Evolutionary conservation across 2,888 invertebrate species (phyloP).

Genomic region (Orthonevra nobilis): DNA sequence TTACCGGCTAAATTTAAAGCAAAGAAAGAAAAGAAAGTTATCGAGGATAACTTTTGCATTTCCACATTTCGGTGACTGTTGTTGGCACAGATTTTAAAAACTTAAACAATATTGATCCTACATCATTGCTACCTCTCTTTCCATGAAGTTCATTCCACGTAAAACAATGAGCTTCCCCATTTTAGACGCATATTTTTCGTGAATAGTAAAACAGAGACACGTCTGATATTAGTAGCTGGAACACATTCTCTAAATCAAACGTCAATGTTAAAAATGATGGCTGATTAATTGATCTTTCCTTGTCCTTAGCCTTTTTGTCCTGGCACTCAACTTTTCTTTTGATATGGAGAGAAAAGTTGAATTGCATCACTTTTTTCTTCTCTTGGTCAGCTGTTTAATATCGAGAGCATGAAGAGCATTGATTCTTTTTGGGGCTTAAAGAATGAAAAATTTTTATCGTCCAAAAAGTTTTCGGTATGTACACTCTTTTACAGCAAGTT

Average conservation of each 20-base stretch:
- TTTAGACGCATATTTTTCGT: conserved; percentile 12
- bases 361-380: conserved; percentile 3
- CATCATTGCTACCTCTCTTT: not conserved
- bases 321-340: conserved; percentile 7
- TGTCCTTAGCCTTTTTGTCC: conserved; percentile 17
- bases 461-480: conserved; percentile 3
- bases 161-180: not conserved
- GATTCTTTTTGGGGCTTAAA: conserved; percentile 13
- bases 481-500: not conserved
- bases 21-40: no score
- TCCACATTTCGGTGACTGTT: no score
- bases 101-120: not conserved
- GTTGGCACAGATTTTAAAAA: not conserved
- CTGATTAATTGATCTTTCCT: not conserved
- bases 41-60: no score
- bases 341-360: not conserved
- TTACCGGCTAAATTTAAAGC: not conserved
- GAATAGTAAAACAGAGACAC: conserved; percentile 13
- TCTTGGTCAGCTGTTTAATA: conserved; percentile 9
- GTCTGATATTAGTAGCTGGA: conserved; percentile 1
- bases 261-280: conserved; percentile 4
- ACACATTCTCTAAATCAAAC: conserved; percentile 7
- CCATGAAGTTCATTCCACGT: not conserved
- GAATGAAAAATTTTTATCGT: conserved; percentile 4
- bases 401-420: conserved; percentile 8